Base-by-base conservation (phyloP, 1,140 invertebrate genomes). In the Drosophila bocki region DNA sequence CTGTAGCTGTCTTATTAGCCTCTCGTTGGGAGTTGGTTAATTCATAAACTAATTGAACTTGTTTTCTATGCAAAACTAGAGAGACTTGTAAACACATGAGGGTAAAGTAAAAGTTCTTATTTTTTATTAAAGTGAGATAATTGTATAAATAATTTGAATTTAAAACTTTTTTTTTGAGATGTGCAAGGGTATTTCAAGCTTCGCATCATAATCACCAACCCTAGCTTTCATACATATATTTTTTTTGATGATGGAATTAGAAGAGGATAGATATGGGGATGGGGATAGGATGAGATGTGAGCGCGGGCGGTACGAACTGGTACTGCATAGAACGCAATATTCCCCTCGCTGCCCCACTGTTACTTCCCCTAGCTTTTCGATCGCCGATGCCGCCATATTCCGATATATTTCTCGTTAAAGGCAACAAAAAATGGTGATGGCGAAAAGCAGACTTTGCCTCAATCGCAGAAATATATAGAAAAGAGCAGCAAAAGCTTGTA, bases 321-420 rank as follows among this genome's bases (percentile, higher is more conserved):
- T 56, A 78, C 58, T 78, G 76, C 76, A 79, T 60, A 79, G 76
- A 79, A 79, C 76, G 76, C 76, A 78, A 78, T 79, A 64, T 29
- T 35, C 22, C 69, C 35, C 33, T n/a, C 19, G 19, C 17, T 56
- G 8, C 35, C 33, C 33, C 33, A 15, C 33, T 15, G 19, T 19
- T 50, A 50, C 48, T 59, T 37, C 63, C 65, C 51, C 26, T 26
- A 32, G n/a, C 29, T 50, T 37, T 17, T 32, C n/a, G 37, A 70
- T 70, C 63, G n/a, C 32, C 13, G 13, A 26, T 54, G 35, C 53
- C 53, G 35, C 53, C 53, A 56, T 56, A 56, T 56, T 56, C 8
- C 53, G 53, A 54, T 54, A 54, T 54, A 70, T 37, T 54, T 70
- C 67, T 54, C 62, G 29, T 62, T 68, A 45, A 45, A 39, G 13